Base-by-base conservation (phyloP, 2,113 vertebrate species). In the Uria aalge region DNA sequence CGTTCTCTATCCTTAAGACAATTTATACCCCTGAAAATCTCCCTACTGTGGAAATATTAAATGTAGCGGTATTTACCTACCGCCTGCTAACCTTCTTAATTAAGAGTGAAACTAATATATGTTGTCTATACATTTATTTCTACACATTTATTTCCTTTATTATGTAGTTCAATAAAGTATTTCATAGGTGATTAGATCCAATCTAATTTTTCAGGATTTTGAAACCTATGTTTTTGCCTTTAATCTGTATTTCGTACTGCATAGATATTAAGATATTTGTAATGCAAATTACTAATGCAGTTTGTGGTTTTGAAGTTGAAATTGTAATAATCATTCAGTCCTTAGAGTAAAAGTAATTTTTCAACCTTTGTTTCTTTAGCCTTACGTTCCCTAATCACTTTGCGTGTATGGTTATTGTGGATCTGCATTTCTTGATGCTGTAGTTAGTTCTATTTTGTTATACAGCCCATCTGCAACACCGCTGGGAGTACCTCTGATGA, bases 211-310 rank as follows among this genome's bases (percentile, higher is more conserved):
- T 83, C 55, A 72, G 12, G 47, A n/a, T 73, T 96, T 55, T 67
- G 75, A 93, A 94, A 93, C 55, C 56, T 94, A 36, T 43, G 26
- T 36, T 89, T 96, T 94, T 72, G 41, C 27, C 56, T 79, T 96
- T 88, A 86, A 85, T 91, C 60, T 91, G 15, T 92, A 81, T 94
- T 96, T 94, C 90, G 48, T 92, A 24, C n/a, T 82, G 5, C 67
- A 27, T 4, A 84, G 47, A 92, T 79, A 96, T 73, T 95, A 90
- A 80, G 55, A 92, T 94, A 96, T 95, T 96, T 55, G 15, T 88
- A 96, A 94, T 72, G 73, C 91, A 94, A 93, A 96, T 95, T 63
- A 45, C 27, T 94, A 90, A 48, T 47, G 75, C 62, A 45, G 50
- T 48, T 78, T 81, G 57, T 66, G 23, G 27, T 81, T 95, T 87